Evolutionary conservation across 2,797 vertebrate species (phyloP).

Genomic region (Intellagama lesueurii): DNA sequence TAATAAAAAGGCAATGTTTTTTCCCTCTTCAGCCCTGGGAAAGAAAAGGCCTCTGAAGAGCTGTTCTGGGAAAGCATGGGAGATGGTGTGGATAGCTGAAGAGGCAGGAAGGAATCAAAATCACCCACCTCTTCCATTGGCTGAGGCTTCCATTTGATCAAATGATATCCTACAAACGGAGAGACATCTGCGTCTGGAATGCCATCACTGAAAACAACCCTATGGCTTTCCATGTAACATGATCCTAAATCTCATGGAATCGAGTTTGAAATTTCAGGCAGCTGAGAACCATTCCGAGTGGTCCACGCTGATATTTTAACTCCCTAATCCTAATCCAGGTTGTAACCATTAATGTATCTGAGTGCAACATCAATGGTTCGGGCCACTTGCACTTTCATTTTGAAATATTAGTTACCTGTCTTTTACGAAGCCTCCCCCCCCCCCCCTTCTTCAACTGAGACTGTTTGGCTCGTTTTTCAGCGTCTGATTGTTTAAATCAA

Average conservation of each 20-base stretch:
- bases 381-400: neutral
- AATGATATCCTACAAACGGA: neutral
- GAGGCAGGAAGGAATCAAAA: neutral
- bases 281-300: neutral
- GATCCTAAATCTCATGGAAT: neutral
- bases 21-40: neutral
- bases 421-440: no score
- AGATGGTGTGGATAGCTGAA: neutral
- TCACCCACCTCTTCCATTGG: neutral
- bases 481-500: neutral
- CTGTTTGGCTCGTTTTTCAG: neutral
- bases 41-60: neutral
- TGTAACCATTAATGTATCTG: neutral
- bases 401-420: neutral
- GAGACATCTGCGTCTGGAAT: neutral
- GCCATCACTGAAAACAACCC: neutral
- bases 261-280: neutral
- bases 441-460: neutral
- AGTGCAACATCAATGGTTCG: neutral
- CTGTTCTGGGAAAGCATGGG: neutral
- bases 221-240: neutral
- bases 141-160: neutral
- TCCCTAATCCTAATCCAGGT: neutral
- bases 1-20: neutral
- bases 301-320: neutral